These are phyloP conservation scores for Ceratosolen fusciceps DNA, from an alignment of 1,140 invertebrate genomes.

Conservation along the genomic window DNA sequence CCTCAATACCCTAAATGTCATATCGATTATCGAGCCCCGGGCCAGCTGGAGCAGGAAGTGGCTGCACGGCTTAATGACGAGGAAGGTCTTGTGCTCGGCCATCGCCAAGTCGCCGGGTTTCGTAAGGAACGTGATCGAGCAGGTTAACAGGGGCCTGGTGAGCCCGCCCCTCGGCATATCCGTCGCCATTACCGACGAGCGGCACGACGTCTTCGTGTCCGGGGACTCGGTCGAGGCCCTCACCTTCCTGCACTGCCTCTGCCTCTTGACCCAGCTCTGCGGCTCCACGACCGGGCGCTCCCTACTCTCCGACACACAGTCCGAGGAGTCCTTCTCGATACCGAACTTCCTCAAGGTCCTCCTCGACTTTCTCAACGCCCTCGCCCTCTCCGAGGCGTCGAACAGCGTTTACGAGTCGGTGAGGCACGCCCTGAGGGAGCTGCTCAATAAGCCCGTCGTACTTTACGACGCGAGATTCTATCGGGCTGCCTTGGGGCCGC, in stretches of 20 bases:
- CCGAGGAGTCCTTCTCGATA: constrained; percentile 55
- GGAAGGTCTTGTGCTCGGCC: constrained; percentile 58
- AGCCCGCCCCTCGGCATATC: constrained; percentile 56
- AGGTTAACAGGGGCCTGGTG: constrained; percentile 56
- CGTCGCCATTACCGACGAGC: constrained; percentile 60
- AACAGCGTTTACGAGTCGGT: constrained; percentile 62
- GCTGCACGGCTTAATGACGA: constrained; percentile 60
- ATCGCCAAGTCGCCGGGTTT: constrained; percentile 62
- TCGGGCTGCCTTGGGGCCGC: constrained; percentile 58
- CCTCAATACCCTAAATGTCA: constrained; percentile 60
- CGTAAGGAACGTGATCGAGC: constrained; percentile 55
- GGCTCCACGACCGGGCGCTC: constrained; percentile 57
- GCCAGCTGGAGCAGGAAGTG: constrained; percentile 66
- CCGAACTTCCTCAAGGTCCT: constrained; percentile 61
- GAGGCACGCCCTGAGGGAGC: constrained; percentile 55
- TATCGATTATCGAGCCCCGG: constrained; percentile 65
- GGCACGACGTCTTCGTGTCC: constrained; percentile 61
- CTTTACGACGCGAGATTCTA: constrained; percentile 62
- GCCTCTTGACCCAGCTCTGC: constrained; percentile 61
- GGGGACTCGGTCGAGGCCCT: constrained; percentile 64
- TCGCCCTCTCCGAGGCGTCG: constrained; percentile 56
- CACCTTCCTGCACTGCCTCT: constrained; percentile 65
- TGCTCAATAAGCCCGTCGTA: constrained; percentile 57
- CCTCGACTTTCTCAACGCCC: constrained; percentile 58
- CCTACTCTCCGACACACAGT: constrained; percentile 56